These are phyloP conservation scores for Drosophila willistoni DNA, from an alignment of 1,140 invertebrate species.

Conservation along the genomic window DNA sequence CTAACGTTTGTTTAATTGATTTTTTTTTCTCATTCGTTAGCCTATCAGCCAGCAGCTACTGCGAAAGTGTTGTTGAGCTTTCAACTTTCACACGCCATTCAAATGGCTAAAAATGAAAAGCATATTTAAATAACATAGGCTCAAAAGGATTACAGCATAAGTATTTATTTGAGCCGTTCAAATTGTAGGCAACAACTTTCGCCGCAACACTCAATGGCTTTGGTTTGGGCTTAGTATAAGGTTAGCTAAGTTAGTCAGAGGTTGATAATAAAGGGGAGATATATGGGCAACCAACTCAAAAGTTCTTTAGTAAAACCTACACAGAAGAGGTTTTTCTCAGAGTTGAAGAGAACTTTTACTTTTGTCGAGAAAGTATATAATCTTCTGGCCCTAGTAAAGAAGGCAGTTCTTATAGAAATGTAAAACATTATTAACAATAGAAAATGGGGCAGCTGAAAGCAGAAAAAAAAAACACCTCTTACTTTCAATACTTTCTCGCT, in stretches of 20 bases:
- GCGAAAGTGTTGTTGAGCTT: slow-evolving; percentile 9
- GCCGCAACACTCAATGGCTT: background rate
- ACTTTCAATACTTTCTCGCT: too few relatives aligned
- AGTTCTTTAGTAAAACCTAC: too few relatives aligned
- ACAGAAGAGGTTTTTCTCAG: background rate
- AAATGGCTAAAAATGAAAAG: slow-evolving; percentile 2
- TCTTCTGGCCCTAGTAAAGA: background rate
- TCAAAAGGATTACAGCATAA: slow-evolving; percentile 33
- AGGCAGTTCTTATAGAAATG: background rate
- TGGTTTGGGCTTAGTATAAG: background rate
- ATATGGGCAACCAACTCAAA: too few relatives aligned
- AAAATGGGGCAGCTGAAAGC: too few relatives aligned
- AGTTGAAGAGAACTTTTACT: background rate
- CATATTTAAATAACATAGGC: slow-evolving; percentile 24
- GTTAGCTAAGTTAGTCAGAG: background rate
- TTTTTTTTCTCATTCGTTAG: background rate
- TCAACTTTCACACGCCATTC: slow-evolving; percentile 20
- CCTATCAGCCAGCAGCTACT: slow-evolving; percentile 4
- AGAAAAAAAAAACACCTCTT: too few relatives aligned
- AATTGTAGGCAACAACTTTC: slow-evolving; percentile 28
- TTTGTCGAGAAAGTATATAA: background rate
- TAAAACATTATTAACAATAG: too few relatives aligned
- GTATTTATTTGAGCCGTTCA: slow-evolving; percentile 11
- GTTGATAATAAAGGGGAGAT: background rate
- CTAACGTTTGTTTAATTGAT: slow-evolving; percentile 2